Percentiles rank a stretch among this genome's conserved stretches.
Evolutionary conservation across 2,888 invertebrate genomes (phyloP).

Genomic region (Andrena hattorfiana): DNA sequence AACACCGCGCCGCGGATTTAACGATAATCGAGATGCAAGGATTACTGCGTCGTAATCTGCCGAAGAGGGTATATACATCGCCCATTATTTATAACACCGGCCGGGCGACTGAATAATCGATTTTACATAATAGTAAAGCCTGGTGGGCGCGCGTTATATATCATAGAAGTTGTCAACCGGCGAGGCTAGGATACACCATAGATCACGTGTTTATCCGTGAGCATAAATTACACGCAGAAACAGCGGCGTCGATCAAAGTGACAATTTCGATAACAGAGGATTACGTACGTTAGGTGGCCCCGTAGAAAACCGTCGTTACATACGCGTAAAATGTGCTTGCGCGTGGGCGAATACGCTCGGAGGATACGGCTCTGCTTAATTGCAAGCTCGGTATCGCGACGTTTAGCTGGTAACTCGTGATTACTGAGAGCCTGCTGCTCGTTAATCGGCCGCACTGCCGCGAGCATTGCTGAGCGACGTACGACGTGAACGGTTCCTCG

Average conservation of each 20-base stretch:
- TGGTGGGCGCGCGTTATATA: conserved; percentile 28
- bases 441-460: conserved; percentile 28
- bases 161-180: conserved; percentile 38
- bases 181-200: conserved; percentile 31
- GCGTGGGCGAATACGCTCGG: background rate
- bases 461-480: conserved; percentile 1
- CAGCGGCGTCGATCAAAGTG: conserved; percentile 16
- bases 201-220: conserved; percentile 35
- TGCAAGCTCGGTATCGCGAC: conserved; percentile 8
- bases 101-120: conserved; percentile 44
- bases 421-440: background rate
- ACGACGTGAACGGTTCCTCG: background rate
- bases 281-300: conserved; percentile 1
- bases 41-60: conserved; percentile 45
- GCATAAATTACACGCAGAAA: conserved; percentile 48
- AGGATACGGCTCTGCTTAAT: conserved; percentile 10
- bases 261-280: conserved; percentile 23
- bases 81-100: conserved; percentile 45
- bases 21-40: conserved; percentile 47
- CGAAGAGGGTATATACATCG: conserved; percentile 37
- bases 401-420: conserved; percentile 4
- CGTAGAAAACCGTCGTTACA: conserved; percentile 6
- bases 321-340: background rate
- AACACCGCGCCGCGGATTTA: conserved; percentile 7
- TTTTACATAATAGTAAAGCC: conserved; percentile 56